Evolutionary conservation across 2,888 invertebrate species (phyloP).

Genomic region (Mythimna loreyi): DNA sequence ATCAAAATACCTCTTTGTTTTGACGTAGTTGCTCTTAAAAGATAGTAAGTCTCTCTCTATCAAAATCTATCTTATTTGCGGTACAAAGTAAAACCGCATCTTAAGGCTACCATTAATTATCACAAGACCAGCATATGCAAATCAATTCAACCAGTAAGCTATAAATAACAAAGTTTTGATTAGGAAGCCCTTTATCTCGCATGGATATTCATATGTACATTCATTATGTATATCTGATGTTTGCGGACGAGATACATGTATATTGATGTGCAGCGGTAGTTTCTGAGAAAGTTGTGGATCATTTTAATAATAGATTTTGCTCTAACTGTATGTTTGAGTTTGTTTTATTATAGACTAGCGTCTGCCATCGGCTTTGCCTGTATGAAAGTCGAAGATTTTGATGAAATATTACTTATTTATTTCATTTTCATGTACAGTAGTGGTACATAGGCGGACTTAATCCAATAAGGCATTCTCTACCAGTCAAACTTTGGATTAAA

Average conservation of each 20-base stretch:
- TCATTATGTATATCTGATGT: constrained; percentile 76
- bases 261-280: constrained; percentile 60
- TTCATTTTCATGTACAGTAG: no score
- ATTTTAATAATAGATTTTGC: constrained; percentile 44
- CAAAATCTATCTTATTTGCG: neutral
- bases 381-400: no score
- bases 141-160: constrained; percentile 76
- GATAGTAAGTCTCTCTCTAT: neutral
- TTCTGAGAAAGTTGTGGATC: constrained; percentile 41
- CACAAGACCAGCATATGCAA: constrained; percentile 80
- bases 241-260: constrained; percentile 62
- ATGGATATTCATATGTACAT: constrained; percentile 87
- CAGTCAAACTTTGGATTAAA: no score
- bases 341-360: neutral
- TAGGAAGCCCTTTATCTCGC: constrained; percentile 81
- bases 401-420: no score
- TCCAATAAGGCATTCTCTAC: no score
- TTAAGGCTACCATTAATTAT: constrained; percentile 40
- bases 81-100: constrained; percentile 19
- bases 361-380: no score
- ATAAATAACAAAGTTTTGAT: constrained; percentile 89
- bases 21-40: no score
- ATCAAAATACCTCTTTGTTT: no score
- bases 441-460: no score
- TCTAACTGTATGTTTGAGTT: constrained; percentile 16